phyloP scores from a whole-genome alignment of 1,140 invertebrate genomes.

The Triops longicaudatus region DNA sequence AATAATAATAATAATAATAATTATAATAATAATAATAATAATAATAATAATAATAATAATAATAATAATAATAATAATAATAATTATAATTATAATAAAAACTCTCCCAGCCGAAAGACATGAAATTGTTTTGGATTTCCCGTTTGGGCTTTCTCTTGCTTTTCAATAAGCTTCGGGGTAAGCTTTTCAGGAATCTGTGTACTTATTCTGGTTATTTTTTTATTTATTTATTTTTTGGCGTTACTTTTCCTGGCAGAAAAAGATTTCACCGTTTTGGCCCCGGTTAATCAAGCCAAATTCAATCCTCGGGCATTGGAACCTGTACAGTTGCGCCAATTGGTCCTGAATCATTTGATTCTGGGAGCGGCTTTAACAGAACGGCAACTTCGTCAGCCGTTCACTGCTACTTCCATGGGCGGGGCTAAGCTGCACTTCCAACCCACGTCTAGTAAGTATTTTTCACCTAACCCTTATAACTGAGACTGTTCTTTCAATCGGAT shows the following conservation, averaged over 20 bases:
- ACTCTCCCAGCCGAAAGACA: too few species aligned
- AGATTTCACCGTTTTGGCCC: conserved; percentile 50
- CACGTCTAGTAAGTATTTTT: conserved; percentile 11
- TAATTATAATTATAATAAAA: too few species aligned
- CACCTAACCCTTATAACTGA: not conserved
- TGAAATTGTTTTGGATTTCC: not conserved
- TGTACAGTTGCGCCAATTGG: conserved; percentile 41
- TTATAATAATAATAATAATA: too few species aligned
- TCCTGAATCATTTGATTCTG: conserved; percentile 49
- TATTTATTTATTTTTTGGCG: not conserved
- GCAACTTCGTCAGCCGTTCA: conserved; percentile 31
- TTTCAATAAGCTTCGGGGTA: not conserved
- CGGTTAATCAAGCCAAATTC: conserved; percentile 42
- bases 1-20: too few species aligned
- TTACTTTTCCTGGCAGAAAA: conserved; percentile 43
- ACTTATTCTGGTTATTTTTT: not conserved
- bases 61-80: too few species aligned
- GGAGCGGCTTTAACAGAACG: conserved; percentile 39
- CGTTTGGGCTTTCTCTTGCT: not conserved
- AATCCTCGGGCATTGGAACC: conserved; percentile 7
- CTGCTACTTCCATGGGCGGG: conserved; percentile 46
- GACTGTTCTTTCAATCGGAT: not conserved
- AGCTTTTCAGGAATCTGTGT: not conserved
- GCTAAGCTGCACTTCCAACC: conserved; percentile 33
- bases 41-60: too few species aligned